Evolutionary conservation across 92 coral and sea anemone genomes (phyloP), one percentile per base, ranked within the genome.

Genomic region (Parazoanthus darwini): DNA sequence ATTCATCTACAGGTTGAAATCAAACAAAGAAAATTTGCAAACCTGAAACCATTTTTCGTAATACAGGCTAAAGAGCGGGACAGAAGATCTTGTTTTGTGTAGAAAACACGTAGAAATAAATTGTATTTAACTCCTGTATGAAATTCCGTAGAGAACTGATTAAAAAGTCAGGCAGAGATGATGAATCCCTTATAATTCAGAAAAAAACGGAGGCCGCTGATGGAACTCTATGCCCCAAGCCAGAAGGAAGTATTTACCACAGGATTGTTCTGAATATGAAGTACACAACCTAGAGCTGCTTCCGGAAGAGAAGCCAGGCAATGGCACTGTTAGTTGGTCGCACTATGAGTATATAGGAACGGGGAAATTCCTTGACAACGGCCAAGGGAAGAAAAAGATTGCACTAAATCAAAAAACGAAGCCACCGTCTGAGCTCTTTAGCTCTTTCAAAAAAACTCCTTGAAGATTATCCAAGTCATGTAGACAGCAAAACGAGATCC

Each of bases 41-140:
- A 33, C 22, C 90, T 91, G 8, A 91, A 91, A 90, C 93, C 93
- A 39, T 91, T 88, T 82, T 91, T 87, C 67, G 88, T 91, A n/a
- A 87, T 26, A 82, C 88, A 87, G 86, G 93, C 93, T 8, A 90
- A 75, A 33, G 90, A 90, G 37, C 66, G 93, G 70, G 90, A 90
- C 79, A 81, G 93, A 76, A 87, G 71, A 75, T 90, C 88, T 22
- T 90, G 93, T 29, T 73, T 87, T 87, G 35, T 90, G 93, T 48
- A 33, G 85, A 37, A 90, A 81, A 68, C 90, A 81, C 74, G 90
- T 86, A 25, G 93, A 87, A 26, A 68, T 71, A 65, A 58, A 91
- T 91, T 65, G 91, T 91, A 18, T 91, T 91, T 66, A 83, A n/a
- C 35, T 74, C 88, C 63, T 91, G 93, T 76, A 82, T 88, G 86